Conservation (phyloP, 2,797 vertebrate species). For the Limosa lapponica region DNA sequence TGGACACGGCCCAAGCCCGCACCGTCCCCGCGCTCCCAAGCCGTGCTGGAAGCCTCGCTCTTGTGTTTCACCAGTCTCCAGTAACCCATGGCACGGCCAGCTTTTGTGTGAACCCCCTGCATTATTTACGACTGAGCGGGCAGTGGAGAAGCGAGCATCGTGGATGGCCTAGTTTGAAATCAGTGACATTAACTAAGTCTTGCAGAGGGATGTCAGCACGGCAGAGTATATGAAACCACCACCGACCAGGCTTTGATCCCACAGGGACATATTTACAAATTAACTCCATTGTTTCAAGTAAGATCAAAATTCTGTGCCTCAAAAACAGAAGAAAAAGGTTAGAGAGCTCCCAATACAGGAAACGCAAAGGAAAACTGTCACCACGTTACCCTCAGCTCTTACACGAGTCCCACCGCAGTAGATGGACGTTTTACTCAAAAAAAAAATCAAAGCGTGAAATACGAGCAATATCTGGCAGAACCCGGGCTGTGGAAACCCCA, state of each 20-base stretch:
- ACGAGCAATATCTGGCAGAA: slow-evolving; percentile 3
- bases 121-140: neutral
- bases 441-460: neutral
- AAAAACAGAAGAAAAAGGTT: neutral
- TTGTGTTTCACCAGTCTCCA: neutral
- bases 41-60: neutral
- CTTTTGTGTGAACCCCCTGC: neutral
- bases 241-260: neutral
- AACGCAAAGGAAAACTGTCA: neutral
- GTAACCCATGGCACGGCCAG: neutral
- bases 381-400: neutral
- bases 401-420: neutral
- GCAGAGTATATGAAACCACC: neutral
- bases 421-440: neutral
- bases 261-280: neutral
- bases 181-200: neutral
- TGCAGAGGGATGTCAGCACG: neutral
- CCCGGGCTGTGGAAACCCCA: neutral
- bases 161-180: neutral
- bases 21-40: too few species aligned
- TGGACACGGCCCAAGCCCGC: too few species aligned
- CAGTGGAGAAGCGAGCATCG: neutral
- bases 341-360: neutral
- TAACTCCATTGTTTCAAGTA: neutral
- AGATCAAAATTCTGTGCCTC: neutral